Percentiles rank a stretch among this genome's conserved stretches.
Conservation (phyloP, 2,888 invertebrate genomes). For the Tinea trinotella region DNA sequence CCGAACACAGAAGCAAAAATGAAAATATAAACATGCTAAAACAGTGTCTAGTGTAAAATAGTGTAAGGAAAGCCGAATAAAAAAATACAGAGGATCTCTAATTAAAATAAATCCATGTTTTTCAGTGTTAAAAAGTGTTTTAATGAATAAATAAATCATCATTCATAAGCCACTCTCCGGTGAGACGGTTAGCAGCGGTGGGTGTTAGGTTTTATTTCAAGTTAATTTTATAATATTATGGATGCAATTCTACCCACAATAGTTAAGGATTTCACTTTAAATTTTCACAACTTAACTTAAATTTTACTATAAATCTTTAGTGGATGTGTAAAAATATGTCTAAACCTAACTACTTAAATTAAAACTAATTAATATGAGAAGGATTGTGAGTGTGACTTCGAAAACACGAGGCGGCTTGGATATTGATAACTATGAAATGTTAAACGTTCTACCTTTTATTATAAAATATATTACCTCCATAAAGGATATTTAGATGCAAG, state of each 20-base stretch:
- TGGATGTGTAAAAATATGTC: neutral
- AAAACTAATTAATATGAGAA: neutral
- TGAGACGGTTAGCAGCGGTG: neutral
- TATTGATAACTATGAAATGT: slow-evolving; percentile 17
- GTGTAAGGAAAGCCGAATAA: neutral
- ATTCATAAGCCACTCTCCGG: slow-evolving; percentile 17
- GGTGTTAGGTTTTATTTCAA: slow-evolving; percentile 7
- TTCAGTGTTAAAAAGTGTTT: slow-evolving; percentile 11
- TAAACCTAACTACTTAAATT: neutral
- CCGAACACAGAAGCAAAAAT: neutral
- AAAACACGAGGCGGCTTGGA: slow-evolving; percentile 56
- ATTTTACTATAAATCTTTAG: neutral
- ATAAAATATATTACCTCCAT: neutral
- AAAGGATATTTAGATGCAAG: neutral
- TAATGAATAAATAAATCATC: slow-evolving; percentile 19
- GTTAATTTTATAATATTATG: neutral
- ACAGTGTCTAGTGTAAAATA: neutral
- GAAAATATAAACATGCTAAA: neutral
- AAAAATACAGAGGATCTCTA: neutral
- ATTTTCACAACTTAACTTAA: neutral
- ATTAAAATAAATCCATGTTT: slow-evolving; percentile 18
- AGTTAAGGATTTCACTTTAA: neutral
- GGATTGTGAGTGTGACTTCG: slow-evolving; percentile 11
- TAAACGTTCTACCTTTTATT: neutral
- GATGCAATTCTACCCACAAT: neutral